These are phyloP conservation scores for Pharmacophagus antenor DNA, from an alignment of 2,888 invertebrate genomes.

Conservation along the genomic window DNA sequence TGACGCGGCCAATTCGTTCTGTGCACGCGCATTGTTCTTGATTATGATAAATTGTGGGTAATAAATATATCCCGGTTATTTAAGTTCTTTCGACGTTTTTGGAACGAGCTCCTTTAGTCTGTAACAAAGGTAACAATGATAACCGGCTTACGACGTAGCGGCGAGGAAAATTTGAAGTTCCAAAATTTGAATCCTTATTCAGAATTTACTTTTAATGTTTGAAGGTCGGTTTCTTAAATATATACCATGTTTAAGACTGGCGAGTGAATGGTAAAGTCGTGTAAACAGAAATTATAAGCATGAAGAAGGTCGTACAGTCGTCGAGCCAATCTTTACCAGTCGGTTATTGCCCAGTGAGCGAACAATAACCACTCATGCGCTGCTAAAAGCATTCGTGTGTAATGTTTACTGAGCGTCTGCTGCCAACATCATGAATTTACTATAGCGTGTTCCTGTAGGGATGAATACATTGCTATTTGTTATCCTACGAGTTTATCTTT, in stretches of 20 bases:
- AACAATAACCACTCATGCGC: slow-evolving; percentile 58
- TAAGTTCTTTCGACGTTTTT: slow-evolving; percentile 38
- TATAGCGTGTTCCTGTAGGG: slow-evolving; percentile 21
- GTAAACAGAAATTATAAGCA: slow-evolving; percentile 22
- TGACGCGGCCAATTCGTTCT: slow-evolving; percentile 39
- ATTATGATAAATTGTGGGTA: slow-evolving; percentile 45
- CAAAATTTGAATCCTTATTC: background rate
- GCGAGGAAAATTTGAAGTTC: too few species aligned
- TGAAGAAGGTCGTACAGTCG: slow-evolving; percentile 42
- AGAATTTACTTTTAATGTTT: background rate
- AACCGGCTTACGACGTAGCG: too few species aligned
- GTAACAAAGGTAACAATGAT: slow-evolving; percentile 23
- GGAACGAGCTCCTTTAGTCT: slow-evolving; percentile 42
- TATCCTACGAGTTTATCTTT: slow-evolving; percentile 17
- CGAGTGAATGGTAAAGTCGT: slow-evolving; percentile 5
- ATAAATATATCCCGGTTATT: slow-evolving; percentile 38
- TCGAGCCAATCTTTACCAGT: slow-evolving; percentile 39
- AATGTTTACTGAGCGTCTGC: slow-evolving; percentile 54
- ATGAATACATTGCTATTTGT: slow-evolving; percentile 33
- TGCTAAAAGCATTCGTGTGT: slow-evolving; percentile 58
- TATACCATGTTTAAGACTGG: background rate
- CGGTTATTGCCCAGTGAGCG: slow-evolving; percentile 46
- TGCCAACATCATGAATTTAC: slow-evolving; percentile 45
- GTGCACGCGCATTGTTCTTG: slow-evolving; percentile 41
- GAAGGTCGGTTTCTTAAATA: slow-evolving; percentile 3